Evolutionary conservation across 2,113 vertebrate species (phyloP).

Genomic region (Saimiri boliviensis): DNA sequence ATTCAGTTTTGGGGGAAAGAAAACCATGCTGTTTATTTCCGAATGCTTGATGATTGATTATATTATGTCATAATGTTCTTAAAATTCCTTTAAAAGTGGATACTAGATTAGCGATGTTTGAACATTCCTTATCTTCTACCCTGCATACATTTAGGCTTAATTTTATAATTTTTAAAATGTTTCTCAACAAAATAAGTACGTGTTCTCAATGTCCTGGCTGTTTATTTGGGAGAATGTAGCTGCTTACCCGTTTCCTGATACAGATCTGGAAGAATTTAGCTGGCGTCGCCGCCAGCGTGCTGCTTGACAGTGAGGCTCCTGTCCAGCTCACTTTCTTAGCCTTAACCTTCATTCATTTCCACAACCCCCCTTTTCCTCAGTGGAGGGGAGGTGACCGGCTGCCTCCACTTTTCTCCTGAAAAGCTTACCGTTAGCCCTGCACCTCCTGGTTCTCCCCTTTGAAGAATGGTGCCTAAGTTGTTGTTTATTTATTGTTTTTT

Average conservation of each 20-base stretch:
- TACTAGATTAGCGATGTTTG: not conserved
- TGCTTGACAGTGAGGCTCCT: fast-evolving
- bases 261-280: not conserved
- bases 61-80: not conserved
- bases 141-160: not conserved
- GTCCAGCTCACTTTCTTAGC: not conserved
- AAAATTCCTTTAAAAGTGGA: not conserved
- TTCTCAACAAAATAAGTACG: not conserved
- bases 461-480: not conserved
- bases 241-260: not conserved
- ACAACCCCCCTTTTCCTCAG: too few species aligned
- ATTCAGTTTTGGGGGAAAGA: not conserved
- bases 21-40: not conserved
- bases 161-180: not conserved
- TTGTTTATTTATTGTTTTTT: too few species aligned
- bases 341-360: not conserved
- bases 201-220: not conserved
- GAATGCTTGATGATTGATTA: not conserved
- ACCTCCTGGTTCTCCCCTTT: not conserved
- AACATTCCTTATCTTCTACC: not conserved
- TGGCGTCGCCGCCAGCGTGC: not conserved
- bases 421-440: too few species aligned
- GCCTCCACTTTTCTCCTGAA: not conserved
- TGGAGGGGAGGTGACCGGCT: not conserved
- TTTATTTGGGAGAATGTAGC: not conserved